These are phyloP conservation scores for Grapholita molesta DNA, from an alignment of 1,140 invertebrate species.

Conservation along the genomic window DNA sequence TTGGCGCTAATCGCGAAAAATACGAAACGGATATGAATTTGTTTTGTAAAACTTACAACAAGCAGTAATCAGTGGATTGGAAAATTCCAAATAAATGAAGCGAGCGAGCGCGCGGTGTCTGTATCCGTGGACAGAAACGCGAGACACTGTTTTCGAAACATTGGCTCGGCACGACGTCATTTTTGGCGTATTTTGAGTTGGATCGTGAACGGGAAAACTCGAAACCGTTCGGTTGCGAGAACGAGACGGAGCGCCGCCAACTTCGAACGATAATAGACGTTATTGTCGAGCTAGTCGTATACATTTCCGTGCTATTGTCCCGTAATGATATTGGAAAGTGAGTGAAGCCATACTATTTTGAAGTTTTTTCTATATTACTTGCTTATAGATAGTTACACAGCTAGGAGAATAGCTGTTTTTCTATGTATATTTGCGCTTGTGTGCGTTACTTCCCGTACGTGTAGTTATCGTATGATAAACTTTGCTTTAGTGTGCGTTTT, in stretches of 20 bases:
- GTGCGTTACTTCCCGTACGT: slow-evolving; percentile 69
- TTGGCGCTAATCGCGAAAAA: slow-evolving; percentile 70
- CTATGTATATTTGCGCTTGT: slow-evolving; percentile 61
- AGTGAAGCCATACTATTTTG: slow-evolving; percentile 73
- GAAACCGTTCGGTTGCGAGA: slow-evolving; percentile 70
- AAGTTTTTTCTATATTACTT: slow-evolving; percentile 69
- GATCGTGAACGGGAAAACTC: slow-evolving; percentile 73
- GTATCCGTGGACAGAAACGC: slow-evolving; percentile 61
- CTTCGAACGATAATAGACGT: slow-evolving; percentile 51
- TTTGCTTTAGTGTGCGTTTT: slow-evolving; percentile 49
- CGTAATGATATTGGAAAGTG: slow-evolving; percentile 43
- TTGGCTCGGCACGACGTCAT: slow-evolving; percentile 70
- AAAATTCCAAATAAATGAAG: slow-evolving; percentile 70
- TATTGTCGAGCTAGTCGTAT: slow-evolving; percentile 43
- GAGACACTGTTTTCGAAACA: slow-evolving; percentile 75
- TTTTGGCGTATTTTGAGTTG: slow-evolving; percentile 78
- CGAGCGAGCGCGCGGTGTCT: slow-evolving; percentile 57
- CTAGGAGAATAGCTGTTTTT: slow-evolving; percentile 70
- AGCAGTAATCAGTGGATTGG: slow-evolving; percentile 58
- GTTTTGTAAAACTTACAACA: slow-evolving; percentile 71
- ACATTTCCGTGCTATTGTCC: slow-evolving; percentile 50
- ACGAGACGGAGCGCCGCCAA: slow-evolving; percentile 40
- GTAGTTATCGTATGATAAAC: slow-evolving; percentile 56
- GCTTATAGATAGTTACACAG: slow-evolving; percentile 47
- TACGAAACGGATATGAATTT: slow-evolving; percentile 66